Percentiles rank a stretch among this genome's conserved stretches.
Evolutionary conservation across 2,113 vertebrate species (phyloP).

Genomic region (Gadus macrocephalus): DNA sequence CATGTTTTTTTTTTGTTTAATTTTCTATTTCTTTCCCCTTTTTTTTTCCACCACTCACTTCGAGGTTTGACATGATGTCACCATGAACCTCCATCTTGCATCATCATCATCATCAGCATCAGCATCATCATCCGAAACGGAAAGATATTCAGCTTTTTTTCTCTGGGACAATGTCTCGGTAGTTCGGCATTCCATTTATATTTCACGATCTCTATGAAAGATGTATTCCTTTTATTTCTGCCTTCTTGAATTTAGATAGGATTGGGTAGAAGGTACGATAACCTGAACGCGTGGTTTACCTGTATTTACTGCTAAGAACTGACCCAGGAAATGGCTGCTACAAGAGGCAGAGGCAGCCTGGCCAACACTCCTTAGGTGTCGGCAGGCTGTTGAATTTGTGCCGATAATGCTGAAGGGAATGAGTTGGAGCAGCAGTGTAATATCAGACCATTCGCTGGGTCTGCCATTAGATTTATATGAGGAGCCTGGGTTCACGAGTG

Average conservation of each 20-base stretch:
- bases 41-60: conserved; percentile 27
- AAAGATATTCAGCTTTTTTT: not conserved
- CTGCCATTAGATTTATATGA: conserved; percentile 64
- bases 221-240: no score
- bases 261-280: conserved; percentile 36
- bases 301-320: conserved; percentile 40
- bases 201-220: no score
- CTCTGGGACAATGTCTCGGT: not conserved
- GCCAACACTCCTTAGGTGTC: conserved; percentile 34
- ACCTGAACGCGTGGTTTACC: conserved; percentile 19
- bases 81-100: conserved; percentile 16
- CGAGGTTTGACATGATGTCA: no score
- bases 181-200: not conserved
- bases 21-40: conserved; percentile 9
- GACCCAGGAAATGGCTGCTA: conserved; percentile 39
- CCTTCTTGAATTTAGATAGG: conserved; percentile 24
- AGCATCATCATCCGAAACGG: not conserved
- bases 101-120: conserved; percentile 22
- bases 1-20: conserved; percentile 69
- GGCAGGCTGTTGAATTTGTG: conserved; percentile 40
- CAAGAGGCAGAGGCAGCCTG: conserved; percentile 19
- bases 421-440: conserved; percentile 46
- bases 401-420: conserved; percentile 45
- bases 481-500: conserved; percentile 62
- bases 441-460: conserved; percentile 51